These are phyloP conservation scores for Epinephelus awoara DNA, from an alignment of 2,797 vertebrate species.

Conservation along the genomic window DNA sequence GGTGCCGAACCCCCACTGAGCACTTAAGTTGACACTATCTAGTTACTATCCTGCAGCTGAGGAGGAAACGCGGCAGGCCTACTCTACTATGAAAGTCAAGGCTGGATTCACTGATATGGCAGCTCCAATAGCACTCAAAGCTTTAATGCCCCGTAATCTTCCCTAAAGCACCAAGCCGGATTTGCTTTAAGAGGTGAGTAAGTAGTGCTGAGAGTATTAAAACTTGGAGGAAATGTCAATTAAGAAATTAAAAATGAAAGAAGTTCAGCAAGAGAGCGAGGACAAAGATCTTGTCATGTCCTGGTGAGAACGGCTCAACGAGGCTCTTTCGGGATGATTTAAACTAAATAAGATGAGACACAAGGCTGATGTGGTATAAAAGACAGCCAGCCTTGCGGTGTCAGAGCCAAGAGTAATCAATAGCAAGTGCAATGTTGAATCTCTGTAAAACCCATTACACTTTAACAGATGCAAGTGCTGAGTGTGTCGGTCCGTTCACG, in stretches of 20 bases:
- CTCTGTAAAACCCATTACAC: conserved; percentile 69
- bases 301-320: conserved; percentile 3
- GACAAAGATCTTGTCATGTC: conserved; percentile 21
- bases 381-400: conserved; percentile 48
- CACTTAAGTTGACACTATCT: conserved; percentile 62
- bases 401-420: conserved; percentile 61
- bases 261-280: conserved; percentile 10
- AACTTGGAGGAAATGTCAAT: conserved; percentile 70
- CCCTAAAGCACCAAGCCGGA: conserved; percentile 56
- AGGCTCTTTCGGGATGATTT: conserved; percentile 36
- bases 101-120: conserved; percentile 53
- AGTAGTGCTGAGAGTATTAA: conserved; percentile 67
- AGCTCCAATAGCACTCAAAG: conserved; percentile 61
- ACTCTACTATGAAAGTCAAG: conserved; percentile 45
- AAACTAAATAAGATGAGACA: conserved; percentile 1
- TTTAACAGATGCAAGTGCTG: conserved; percentile 71
- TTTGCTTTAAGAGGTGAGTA: conserved; percentile 64
- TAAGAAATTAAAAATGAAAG: conserved; percentile 64
- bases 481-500: conserved; percentile 49
- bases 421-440: conserved; percentile 60
- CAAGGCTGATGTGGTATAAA: conserved; percentile 49
- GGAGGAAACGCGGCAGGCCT: conserved; percentile 43
- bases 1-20: conserved; percentile 38
- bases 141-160: conserved; percentile 75
- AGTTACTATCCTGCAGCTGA: conserved; percentile 50